These are phyloP conservation scores for Cephus sareptanus DNA, from an alignment of 2,888 invertebrate species.

Conservation along the genomic window DNA sequence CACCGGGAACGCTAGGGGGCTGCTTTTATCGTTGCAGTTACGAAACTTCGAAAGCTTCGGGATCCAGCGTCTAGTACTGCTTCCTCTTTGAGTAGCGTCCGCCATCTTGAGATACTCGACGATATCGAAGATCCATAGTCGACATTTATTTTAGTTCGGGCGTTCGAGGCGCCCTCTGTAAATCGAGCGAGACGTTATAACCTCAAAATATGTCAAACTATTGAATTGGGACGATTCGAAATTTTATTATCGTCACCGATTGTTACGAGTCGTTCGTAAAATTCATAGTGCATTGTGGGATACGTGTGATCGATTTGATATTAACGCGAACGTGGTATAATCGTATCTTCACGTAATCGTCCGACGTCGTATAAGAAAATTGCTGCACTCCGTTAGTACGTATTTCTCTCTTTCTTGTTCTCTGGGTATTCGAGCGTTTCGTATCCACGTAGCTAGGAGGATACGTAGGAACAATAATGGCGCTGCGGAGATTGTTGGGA, in stretches of 20 bases:
- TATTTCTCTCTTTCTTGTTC: neutral
- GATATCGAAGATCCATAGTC: slow-evolving; percentile 26
- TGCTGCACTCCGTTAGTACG: neutral
- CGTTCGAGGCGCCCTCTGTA: slow-evolving; percentile 14
- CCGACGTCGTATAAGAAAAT: neutral
- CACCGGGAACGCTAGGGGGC: slow-evolving; percentile 7
- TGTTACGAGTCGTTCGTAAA: no score
- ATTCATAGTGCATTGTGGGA: neutral
- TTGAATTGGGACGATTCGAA: neutral
- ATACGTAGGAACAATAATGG: neutral
- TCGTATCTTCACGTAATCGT: neutral
- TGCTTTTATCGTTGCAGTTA: slow-evolving; percentile 22
- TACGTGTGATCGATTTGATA: neutral
- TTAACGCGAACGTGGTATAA: neutral
- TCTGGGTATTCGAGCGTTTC: neutral
- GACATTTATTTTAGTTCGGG: slow-evolving; percentile 22
- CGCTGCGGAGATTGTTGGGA: neutral
- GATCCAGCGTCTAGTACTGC: neutral
- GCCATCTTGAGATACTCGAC: neutral
- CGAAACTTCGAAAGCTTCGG: slow-evolving; percentile 19
- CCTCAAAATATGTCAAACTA: neutral
- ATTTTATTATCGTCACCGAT: neutral
- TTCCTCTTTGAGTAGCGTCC: neutral
- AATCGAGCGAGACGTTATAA: neutral
- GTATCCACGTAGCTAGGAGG: neutral